Evolutionary conservation across 2,888 invertebrate genomes (phyloP).

Genomic region (Melinopterus prodromus): DNA sequence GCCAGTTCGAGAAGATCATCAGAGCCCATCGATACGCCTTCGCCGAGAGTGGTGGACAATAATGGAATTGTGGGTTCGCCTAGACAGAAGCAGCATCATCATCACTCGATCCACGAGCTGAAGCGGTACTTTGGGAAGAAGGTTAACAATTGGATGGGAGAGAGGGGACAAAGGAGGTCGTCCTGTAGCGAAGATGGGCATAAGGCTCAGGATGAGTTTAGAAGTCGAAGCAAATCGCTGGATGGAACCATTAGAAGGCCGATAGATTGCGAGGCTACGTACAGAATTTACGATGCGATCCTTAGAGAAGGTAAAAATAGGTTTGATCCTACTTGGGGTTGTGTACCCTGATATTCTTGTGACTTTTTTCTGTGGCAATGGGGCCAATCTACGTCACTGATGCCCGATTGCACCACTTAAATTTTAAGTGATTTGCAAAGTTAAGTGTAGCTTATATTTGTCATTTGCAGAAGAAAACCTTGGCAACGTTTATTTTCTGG

Average conservation of each 20-base stretch:
- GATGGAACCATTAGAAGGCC: conserved; percentile 69
- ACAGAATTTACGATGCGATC: conserved; percentile 82
- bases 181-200: conserved; percentile 62
- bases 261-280: conserved; percentile 80
- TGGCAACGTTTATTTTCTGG: too few species aligned
- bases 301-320: conserved; percentile 70
- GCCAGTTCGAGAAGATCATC: conserved; percentile 46
- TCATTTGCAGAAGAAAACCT: too few species aligned
- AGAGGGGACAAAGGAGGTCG: conserved; percentile 52
- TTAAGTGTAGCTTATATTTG: too few species aligned
- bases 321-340: neutral
- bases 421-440: too few species aligned
- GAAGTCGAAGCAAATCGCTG: conserved; percentile 80
- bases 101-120: conserved; percentile 79
- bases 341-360: too few species aligned
- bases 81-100: conserved; percentile 58
- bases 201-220: conserved; percentile 69
- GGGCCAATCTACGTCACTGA: too few species aligned
- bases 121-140: conserved; percentile 79
- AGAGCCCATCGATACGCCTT: conserved; percentile 48
- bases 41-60: conserved; percentile 45
- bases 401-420: too few species aligned
- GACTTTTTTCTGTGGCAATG: too few species aligned
- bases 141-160: conserved; percentile 75
- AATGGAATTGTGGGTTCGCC: conserved; percentile 43